These are phyloP conservation scores for Sepioteuthis lessoniana DNA, from an alignment of 2,888 invertebrate genomes.

Conservation along the genomic window DNA sequence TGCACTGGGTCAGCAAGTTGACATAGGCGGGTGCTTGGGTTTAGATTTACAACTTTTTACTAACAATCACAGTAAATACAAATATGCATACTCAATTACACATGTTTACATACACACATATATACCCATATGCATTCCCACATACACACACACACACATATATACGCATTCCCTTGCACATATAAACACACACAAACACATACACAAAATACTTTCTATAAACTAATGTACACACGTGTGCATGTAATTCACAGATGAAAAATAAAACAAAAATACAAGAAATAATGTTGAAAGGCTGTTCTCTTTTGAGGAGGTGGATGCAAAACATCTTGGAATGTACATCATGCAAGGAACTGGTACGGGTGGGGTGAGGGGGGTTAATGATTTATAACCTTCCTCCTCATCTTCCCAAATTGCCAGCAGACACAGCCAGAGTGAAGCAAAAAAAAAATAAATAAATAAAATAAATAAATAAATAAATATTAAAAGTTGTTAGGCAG, in stretches of 20 bases:
- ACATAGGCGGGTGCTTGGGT: background rate
- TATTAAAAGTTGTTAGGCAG: too few relatives aligned
- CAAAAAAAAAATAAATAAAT: too few relatives aligned
- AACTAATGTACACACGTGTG: too few relatives aligned
- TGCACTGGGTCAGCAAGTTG: background rate
- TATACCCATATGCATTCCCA: background rate
- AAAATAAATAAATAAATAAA: too few relatives aligned
- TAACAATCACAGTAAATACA: background rate
- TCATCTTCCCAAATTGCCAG: too few relatives aligned
- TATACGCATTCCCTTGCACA: too few relatives aligned
- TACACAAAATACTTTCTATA: too few relatives aligned
- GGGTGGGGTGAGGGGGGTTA: too few relatives aligned
- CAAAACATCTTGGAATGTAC: slow-evolving; percentile 33
- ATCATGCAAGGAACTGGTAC: background rate
- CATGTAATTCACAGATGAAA: background rate
- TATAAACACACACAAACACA: too few relatives aligned
- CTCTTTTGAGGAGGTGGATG: background rate
- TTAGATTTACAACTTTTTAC: background rate
- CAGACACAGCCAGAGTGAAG: too few relatives aligned
- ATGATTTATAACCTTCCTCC: too few relatives aligned
- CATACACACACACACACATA: background rate
- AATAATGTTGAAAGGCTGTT: background rate
- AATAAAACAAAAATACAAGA: background rate
- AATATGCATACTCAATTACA: background rate
- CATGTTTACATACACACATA: too few relatives aligned